Percentiles rank a stretch among this genome's conserved stretches.
Conservation (phyloP, 2,888 invertebrate genomes). For the Frankliniella intonsa region DNA sequence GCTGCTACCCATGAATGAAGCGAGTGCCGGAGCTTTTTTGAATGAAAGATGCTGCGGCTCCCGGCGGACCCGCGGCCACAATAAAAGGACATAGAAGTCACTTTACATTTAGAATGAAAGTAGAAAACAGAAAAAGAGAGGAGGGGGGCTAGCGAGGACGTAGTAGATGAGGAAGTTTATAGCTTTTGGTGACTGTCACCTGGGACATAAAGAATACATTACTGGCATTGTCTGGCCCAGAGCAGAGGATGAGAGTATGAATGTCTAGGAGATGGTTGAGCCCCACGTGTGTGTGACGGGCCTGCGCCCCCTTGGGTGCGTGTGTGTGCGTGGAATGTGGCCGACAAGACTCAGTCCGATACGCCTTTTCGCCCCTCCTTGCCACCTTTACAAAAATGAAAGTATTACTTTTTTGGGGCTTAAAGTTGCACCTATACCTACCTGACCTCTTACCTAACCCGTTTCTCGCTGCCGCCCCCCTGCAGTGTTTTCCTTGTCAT, state of each 20-base stretch:
- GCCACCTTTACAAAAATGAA: too few species aligned
- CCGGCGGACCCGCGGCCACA: not conserved
- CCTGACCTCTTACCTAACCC: not conserved
- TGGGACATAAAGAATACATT: conserved; percentile 15
- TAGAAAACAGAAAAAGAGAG: not conserved
- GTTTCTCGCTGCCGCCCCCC: not conserved
- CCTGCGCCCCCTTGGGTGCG: too few species aligned
- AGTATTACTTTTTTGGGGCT: too few species aligned
- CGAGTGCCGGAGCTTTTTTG: not conserved
- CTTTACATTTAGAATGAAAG: conserved; percentile 27
- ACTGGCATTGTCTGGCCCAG: not conserved
- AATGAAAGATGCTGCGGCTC: not conserved
- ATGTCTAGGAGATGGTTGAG: not conserved
- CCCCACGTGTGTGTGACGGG: too few species aligned
- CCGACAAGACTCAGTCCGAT: too few species aligned
- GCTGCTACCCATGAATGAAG: too few species aligned
- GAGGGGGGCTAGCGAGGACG: not conserved
- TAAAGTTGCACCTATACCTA: too few species aligned
- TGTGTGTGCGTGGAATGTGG: too few species aligned
- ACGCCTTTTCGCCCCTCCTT: too few species aligned
- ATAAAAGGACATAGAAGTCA: conserved; percentile 2
- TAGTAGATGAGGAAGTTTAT: conserved; percentile 7
- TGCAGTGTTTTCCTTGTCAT: conserved; percentile 21
- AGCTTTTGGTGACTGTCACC: conserved; percentile 18
- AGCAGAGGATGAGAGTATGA: conserved; percentile 7